phyloP scores from a whole-genome alignment of 2,888 invertebrate genomes.

The Idaea aversata region DNA sequence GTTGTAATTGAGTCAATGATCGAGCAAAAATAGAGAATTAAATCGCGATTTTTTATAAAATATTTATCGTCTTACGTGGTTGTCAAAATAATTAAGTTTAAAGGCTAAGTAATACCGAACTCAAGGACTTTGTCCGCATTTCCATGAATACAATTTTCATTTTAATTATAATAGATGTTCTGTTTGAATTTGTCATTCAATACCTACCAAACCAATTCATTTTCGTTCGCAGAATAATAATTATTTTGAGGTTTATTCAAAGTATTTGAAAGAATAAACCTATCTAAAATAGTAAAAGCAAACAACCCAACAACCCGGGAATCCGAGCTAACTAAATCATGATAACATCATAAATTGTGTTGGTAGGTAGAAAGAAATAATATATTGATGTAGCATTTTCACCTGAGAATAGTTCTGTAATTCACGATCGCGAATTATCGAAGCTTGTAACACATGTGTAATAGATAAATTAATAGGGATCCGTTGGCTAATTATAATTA shows the following conservation, averaged over 20 bases:
- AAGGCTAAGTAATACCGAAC: not conserved
- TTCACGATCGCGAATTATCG: constrained; percentile 15
- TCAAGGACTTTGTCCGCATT: not conserved
- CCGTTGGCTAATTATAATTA: too few relatives aligned
- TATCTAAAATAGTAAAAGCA: too few relatives aligned
- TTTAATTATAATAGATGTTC: not conserved
- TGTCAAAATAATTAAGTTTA: not conserved
- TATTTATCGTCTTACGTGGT: not conserved
- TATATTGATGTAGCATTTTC: not conserved
- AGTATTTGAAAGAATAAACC: too few relatives aligned
- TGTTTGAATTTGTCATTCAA: not conserved
- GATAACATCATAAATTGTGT: too few relatives aligned
- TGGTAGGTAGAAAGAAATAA: too few relatives aligned
- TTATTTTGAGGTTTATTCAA: too few relatives aligned
- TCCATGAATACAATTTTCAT: not conserved
- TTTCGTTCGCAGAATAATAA: not conserved
- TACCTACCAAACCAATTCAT: not conserved
- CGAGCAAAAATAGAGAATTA: not conserved
- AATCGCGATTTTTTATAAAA: too few relatives aligned
- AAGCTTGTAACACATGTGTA: not conserved
- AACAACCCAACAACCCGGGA: too few relatives aligned
- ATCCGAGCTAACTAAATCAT: too few relatives aligned
- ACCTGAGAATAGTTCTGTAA: constrained; percentile 18
- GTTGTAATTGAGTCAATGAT: not conserved
- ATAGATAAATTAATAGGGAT: too few relatives aligned